Evolutionary conservation across 2,888 invertebrate species (phyloP).

Genomic region (Bimastos eiseni): DNA sequence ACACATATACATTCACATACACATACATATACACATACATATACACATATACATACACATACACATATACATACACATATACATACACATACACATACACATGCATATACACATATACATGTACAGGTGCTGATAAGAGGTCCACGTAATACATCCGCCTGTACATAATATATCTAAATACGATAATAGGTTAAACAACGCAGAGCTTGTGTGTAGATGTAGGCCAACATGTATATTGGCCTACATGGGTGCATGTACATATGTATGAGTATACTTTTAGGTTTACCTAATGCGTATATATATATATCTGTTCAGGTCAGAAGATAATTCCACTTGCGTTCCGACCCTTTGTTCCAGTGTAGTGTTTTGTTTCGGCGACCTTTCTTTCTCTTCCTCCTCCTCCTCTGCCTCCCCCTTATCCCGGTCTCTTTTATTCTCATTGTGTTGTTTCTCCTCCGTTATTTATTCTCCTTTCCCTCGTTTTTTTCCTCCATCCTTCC

Average conservation of each 20-base stretch:
- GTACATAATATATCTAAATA: not conserved
- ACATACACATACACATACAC: too few relatives aligned
- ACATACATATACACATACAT: too few relatives aligned
- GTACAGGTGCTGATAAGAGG: not conserved
- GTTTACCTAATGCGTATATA: not conserved
- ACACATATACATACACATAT: too few relatives aligned
- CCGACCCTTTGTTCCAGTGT: not conserved
- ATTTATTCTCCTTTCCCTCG: not conserved
- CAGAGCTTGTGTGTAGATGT: not conserved
- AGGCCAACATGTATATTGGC: not conserved
- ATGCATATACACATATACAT: not conserved
- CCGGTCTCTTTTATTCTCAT: too few relatives aligned
- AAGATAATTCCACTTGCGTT: constrained; percentile 7
- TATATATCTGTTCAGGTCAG: not conserved
- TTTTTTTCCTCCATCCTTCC: not conserved
- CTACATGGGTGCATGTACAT: not conserved
- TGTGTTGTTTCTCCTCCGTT: not conserved
- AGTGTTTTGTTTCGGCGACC: constrained; percentile 1
- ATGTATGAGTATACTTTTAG: too few relatives aligned
- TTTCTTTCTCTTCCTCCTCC: not conserved
- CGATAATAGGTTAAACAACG: not conserved
- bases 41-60: too few relatives aligned
- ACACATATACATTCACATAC: too few relatives aligned
- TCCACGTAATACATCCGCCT: not conserved
- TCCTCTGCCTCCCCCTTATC: not conserved